A percentile compares a stretch with the other conserved stretches of the same genome.
Evolutionary conservation across 2,113 vertebrate genomes (phyloP).

Genomic region (Malurus alboscapulatus): DNA sequence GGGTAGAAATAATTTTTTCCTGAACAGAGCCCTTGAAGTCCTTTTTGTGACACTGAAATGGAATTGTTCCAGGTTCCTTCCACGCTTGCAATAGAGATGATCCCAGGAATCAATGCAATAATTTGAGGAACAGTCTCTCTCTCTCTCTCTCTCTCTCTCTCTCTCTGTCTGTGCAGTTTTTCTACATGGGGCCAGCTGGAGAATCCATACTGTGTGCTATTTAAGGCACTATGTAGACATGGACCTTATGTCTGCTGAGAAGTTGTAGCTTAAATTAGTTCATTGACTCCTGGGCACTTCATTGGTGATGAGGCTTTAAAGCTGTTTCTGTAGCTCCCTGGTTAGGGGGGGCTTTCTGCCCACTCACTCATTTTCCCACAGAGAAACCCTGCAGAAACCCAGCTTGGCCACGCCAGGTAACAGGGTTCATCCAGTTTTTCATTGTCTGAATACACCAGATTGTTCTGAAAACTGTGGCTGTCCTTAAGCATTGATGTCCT

Average conservation of each 20-base stretch:
- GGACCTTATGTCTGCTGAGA: conserved; percentile 6
- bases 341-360: not conserved
- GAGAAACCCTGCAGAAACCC: not conserved
- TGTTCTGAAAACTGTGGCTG: not conserved
- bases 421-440: not conserved
- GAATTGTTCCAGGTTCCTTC: not conserved
- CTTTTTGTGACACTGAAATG: not conserved
- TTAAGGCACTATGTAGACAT: not conserved
- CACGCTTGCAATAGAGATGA: not conserved
- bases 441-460: not conserved
- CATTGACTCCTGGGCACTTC: not conserved
- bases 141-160: not conserved
- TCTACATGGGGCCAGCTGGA: not conserved
- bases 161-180: not conserved
- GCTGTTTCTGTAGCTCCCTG: not conserved
- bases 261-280: conserved; percentile 33
- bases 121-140: not conserved
- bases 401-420: not conserved
- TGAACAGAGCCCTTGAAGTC: not conserved
- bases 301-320: not conserved
- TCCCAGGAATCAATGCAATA: not conserved
- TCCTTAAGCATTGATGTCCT: conserved; percentile 3
- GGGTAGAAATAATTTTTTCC: not conserved
- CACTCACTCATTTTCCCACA: not conserved
- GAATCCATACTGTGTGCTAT: not conserved